Evolutionary conservation across 2,888 invertebrate genomes (phyloP).

Genomic region (Plagiodera versicolora): DNA sequence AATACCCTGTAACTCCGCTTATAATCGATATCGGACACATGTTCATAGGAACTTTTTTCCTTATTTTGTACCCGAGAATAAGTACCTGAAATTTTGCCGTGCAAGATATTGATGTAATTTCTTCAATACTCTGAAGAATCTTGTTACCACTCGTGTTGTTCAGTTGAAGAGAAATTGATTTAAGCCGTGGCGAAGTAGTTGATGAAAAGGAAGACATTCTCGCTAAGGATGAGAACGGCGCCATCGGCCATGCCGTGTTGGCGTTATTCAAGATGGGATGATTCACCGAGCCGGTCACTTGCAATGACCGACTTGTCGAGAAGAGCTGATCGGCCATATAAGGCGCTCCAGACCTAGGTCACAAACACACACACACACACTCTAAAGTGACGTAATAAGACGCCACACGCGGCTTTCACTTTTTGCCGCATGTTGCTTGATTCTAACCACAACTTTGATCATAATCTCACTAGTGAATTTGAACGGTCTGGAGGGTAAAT

Average conservation of each 20-base stretch:
- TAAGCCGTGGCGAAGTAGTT: not conserved
- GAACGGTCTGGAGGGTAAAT: not conserved
- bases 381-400: not conserved
- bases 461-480: not conserved
- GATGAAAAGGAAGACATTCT: slow-evolving; percentile 1
- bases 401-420: slow-evolving; percentile 7
- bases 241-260: slow-evolving; percentile 8
- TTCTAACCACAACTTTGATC: not conserved
- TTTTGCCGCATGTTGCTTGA: not conserved
- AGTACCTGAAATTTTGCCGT: too few species aligned
- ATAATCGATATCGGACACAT: too few species aligned
- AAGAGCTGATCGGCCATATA: slow-evolving; percentile 30
- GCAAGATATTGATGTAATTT: too few species aligned
- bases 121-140: too few species aligned
- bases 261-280: slow-evolving; percentile 12
- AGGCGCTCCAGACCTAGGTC: slow-evolving; percentile 38
- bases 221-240: slow-evolving; percentile 6
- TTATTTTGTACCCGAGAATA: too few species aligned
- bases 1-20: too few species aligned
- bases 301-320: slow-evolving; percentile 18
- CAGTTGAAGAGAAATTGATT: slow-evolving; percentile 1
- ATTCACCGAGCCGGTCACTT: slow-evolving; percentile 12
- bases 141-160: too few species aligned
- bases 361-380: slow-evolving; percentile 26
- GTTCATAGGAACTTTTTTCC: too few species aligned